Conservation (phyloP, 2,797 vertebrate species). For the Xerus rutilus region DNA sequence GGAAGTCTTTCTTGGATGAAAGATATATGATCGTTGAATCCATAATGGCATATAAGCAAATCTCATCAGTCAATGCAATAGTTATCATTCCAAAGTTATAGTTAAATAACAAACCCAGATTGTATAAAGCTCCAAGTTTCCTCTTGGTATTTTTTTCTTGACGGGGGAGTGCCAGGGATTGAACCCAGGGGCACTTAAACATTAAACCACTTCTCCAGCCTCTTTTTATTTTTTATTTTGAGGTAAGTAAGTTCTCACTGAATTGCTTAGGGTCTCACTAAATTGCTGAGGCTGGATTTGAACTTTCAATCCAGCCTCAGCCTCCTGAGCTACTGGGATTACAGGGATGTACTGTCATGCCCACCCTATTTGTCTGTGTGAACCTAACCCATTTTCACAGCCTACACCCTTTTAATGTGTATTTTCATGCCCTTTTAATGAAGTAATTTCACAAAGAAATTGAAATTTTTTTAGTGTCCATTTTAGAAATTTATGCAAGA, state of each 20-base stretch:
- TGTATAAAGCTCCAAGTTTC: background rate
- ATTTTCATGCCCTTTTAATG: background rate
- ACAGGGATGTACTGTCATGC: too few relatives aligned
- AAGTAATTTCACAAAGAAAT: constrained; percentile 31
- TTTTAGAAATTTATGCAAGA: background rate
- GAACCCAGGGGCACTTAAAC: too few relatives aligned
- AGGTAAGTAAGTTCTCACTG: too few relatives aligned
- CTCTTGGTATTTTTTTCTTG: background rate
- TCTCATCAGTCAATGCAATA: background rate
- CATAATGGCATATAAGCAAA: background rate
- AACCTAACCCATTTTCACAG: background rate
- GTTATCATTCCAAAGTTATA: background rate
- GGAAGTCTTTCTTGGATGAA: background rate
- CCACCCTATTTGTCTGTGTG: background rate
- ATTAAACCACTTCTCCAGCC: too few relatives aligned
- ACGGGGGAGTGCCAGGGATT: too few relatives aligned
- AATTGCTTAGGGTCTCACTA: too few relatives aligned
- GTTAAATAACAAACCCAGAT: background rate
- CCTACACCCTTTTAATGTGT: background rate
- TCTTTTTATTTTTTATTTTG: too few relatives aligned
- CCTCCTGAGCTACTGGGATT: too few relatives aligned
- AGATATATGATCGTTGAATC: background rate
- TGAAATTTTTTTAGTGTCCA: background rate
- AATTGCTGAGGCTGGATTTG: too few relatives aligned
- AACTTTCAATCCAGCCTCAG: too few relatives aligned